Evolutionary conservation across 1,140 invertebrate species (phyloP), one percentile per base, ranked within the genome.

Genomic region (Trichomalopsis sarcophagae): DNA sequence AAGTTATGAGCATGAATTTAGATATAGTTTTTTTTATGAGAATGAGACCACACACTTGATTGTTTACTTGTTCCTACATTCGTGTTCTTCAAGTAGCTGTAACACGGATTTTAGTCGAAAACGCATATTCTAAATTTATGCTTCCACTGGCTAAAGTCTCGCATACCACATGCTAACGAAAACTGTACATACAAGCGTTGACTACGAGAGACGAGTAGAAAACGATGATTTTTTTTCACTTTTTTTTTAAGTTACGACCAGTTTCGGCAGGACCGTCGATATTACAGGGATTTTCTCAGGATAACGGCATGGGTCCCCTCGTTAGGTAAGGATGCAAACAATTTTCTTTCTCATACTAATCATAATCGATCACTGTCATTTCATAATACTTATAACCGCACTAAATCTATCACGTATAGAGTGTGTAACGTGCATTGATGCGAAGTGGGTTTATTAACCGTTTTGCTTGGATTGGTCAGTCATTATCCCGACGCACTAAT

Each of bases 241-340:
- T 85, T 84, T 82, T 87, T 75, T 87, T 86, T 84, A 90, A 96
- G 95, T 93, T 95, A 90, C 94, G 95, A 89, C 95, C 95, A 88
- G 92, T 95, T 87, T 95, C 95, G 74, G 92, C 94, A 78, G 94
- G 94, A 86, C 93, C 94, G 78, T 94, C 94, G 78, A 88, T 95
- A 69, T 90, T 94, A 68, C 94, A 94, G 87, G 91, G 91, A 88
- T 91, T 94, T 80, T 91, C 94, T 50, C 91, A 93, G 84, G 94
- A 95, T 87, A 91, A 88, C 21, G 76, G 81, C 86, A 91, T 93
- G 89, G 93, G 94, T 86, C 93, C 94, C 88, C 91, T 95, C 90
- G 94, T 95, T 91, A 95, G 94, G 94, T 95, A 90, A 93, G 87
- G n/a, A 80, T 40, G 47, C 33, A 68, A 74, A 44, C 36, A 66